Conservation (phyloP, 2,888 invertebrate genomes). For the Tiphia femorata region DNA sequence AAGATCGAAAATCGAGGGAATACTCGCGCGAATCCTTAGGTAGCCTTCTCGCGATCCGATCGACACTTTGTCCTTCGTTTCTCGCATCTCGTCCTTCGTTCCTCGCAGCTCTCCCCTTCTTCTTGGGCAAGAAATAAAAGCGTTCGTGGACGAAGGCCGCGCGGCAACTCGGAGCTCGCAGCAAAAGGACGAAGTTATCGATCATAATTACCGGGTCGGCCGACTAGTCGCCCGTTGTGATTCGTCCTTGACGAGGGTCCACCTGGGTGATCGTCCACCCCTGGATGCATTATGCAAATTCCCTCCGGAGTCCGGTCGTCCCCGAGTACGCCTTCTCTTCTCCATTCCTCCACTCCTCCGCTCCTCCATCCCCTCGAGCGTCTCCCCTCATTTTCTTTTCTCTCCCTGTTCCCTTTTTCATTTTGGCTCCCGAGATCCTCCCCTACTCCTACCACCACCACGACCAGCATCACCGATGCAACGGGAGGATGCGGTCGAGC, state of each 20-base stretch:
- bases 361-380: neutral
- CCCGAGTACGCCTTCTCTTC: neutral
- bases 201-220: conserved; percentile 44
- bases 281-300: conserved; percentile 49
- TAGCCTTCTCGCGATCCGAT: no score
- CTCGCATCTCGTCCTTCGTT: neutral
- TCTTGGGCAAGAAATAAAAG: no score
- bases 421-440: neutral
- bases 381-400: neutral
- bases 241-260: conserved; percentile 40
- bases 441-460: neutral
- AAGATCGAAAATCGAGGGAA: no score
- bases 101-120: no score
- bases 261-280: conserved; percentile 36
- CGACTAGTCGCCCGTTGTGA: conserved; percentile 19
- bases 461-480: neutral
- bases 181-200: conserved; percentile 40
- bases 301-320: conserved; percentile 4
- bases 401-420: neutral
- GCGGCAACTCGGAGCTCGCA: no score
- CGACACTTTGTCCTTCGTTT: neutral
- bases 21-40: no score
- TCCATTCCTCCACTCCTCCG: neutral
- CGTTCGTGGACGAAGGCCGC: no score
- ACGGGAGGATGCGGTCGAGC: no score